Evolutionary conservation across 2,113 vertebrate genomes (phyloP), one percentile per base, ranked within the genome.

Genomic region (Ibidorhyncha struthersii): DNA sequence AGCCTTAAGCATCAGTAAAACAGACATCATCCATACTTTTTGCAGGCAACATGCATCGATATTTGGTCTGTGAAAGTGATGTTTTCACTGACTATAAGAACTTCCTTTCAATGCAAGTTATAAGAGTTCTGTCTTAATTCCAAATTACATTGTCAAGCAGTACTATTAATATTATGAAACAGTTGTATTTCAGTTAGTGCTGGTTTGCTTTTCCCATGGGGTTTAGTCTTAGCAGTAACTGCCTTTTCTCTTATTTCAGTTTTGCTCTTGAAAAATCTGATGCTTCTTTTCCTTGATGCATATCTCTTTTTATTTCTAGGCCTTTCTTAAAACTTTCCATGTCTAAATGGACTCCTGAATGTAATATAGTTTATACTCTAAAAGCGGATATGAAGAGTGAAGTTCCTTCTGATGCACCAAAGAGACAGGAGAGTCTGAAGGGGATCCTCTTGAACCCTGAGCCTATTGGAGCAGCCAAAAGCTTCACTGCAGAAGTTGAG

Each of bases 381-480:
- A 92, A 98, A 98, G 99, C 98, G 99, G 98, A 98, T 98, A 99
- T 99, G 99, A 99, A 99, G 99, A 99, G 99, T 98, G 99, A 99
- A 98, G 98, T 99, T 98, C 97, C 99, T 91, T 98, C 99, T 98
- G 99, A 99, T 97, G 98, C 98, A 93, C 98, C 99, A 97, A 99
- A 99, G 97, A 99, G 98, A 99, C 99, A 99, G 98, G 99, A 99
- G 97, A 98, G 98, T 97, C 98, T 99, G 98, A 99, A 99, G 98
- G 99, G 99, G 98, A 98, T 99, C 91, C 98, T 99, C 97, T 98
- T 99, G 93, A 99, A 99, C 97, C 98, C 99, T 69, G 99, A 99
- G 98, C 98, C 99, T 95, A 97, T 99, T 96, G 99, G 99, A 95
- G 98, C 98, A 8, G 98, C 98, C 92, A 99, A 99, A 98, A 99